phyloP scores from a whole-genome alignment of 1,140 invertebrate genomes.

The Drosophila auraria region DNA sequence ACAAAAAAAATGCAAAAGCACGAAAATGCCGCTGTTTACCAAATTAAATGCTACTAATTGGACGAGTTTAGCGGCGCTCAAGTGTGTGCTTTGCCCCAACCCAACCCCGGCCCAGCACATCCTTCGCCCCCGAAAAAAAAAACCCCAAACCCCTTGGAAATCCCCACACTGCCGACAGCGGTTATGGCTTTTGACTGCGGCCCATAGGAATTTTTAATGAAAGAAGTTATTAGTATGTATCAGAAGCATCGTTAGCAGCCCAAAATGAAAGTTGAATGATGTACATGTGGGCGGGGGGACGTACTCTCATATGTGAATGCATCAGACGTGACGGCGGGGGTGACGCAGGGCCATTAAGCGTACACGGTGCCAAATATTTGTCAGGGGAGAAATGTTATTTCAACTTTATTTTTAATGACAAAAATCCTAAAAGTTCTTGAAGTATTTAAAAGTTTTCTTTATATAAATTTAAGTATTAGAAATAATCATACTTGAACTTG shows the following conservation, averaged over 20 bases:
- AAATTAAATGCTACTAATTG: slow-evolving; percentile 84
- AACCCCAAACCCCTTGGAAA: not conserved
- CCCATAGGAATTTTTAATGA: slow-evolving; percentile 79
- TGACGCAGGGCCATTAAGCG: too few species aligned
- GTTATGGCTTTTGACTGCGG: slow-evolving; percentile 61
- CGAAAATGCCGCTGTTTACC: slow-evolving; percentile 83
- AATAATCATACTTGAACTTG: too few species aligned
- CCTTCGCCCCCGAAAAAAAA: not conserved
- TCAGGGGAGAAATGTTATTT: too few species aligned
- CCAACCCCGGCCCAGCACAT: not conserved
- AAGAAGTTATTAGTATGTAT: slow-evolving; percentile 81
- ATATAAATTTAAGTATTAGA: too few species aligned
- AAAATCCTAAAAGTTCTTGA: too few species aligned
- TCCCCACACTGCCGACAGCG: not conserved
- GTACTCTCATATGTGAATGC: slow-evolving; percentile 32
- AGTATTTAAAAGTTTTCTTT: too few species aligned
- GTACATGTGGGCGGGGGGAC: slow-evolving; percentile 7
- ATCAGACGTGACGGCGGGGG: not conserved
- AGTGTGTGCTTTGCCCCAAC: slow-evolving; percentile 60
- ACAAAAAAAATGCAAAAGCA: slow-evolving; percentile 83
- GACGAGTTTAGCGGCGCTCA: slow-evolving; percentile 80
- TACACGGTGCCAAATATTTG: slow-evolving; percentile 1
- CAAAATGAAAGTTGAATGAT: slow-evolving; percentile 70
- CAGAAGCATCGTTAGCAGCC: slow-evolving; percentile 77
- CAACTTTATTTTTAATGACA: too few species aligned